These are phyloP conservation scores for Apus apus DNA, from an alignment of 2,113 vertebrate species.

Conservation along the genomic window DNA sequence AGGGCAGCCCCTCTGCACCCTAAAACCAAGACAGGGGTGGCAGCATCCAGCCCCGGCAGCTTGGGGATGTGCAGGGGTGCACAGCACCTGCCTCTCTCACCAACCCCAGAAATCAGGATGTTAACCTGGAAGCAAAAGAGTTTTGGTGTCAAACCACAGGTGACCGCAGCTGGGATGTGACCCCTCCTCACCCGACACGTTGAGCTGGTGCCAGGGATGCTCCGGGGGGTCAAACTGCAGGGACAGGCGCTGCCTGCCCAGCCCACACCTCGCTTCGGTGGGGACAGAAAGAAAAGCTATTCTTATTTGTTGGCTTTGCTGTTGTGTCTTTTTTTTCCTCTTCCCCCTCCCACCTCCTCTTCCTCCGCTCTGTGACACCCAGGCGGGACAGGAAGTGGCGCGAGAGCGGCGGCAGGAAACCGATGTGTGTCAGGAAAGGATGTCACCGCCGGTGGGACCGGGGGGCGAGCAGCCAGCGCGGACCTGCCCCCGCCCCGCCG, in stretches of 20 bases:
- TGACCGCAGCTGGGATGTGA: rapidly evolving
- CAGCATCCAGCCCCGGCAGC: rapidly evolving
- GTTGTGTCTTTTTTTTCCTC: neutral
- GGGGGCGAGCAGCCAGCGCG: rapidly evolving
- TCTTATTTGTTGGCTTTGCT: neutral
- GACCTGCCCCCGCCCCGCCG: neutral
- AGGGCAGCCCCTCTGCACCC: rapidly evolving
- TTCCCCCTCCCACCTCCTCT: too few relatives aligned
- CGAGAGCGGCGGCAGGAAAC: neutral
- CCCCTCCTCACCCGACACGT: rapidly evolving
- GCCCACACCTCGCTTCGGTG: rapidly evolving
- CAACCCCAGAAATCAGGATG: neutral
- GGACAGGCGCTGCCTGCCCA: rapidly evolving
- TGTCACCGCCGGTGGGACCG: neutral
- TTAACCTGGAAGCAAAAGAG: too few relatives aligned
- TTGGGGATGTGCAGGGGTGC: rapidly evolving
- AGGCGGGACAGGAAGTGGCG: neutral
- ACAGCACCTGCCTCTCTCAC: neutral
- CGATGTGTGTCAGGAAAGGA: slow-evolving; percentile 31
- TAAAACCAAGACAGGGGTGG: neutral
- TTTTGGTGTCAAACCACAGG: neutral
- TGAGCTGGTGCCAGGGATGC: neutral
- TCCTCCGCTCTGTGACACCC: rapidly evolving
- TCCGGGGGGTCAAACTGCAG: rapidly evolving
- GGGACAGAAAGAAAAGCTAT: neutral